Percentiles rank a stretch among this genome's conserved stretches.
phyloP scores from a whole-genome alignment of 2,113 vertebrate species.

The Setophaga kirtlandii region DNA sequence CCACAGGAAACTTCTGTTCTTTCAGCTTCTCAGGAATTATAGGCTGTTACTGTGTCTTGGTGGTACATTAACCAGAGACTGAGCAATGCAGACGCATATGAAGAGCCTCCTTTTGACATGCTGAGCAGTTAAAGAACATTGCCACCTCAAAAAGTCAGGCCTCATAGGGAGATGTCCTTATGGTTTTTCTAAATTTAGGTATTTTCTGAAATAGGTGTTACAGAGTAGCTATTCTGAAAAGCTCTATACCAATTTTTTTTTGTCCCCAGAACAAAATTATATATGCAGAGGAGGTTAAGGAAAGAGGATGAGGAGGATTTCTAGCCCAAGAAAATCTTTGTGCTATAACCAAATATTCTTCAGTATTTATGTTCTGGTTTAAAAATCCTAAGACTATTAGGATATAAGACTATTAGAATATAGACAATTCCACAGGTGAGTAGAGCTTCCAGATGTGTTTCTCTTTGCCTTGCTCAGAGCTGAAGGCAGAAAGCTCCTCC shows the following conservation, averaged over 20 bases:
- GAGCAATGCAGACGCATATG: slow-evolving; percentile 2
- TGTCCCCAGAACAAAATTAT: not conserved
- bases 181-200: not conserved
- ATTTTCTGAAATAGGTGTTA: not conserved
- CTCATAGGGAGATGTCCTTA: not conserved
- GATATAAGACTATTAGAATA: too few species aligned
- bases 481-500: not conserved
- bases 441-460: not conserved
- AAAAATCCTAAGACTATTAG: not conserved
- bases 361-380: not conserved
- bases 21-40: slow-evolving; percentile 48
- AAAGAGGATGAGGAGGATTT: not conserved
- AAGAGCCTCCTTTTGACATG: not conserved
- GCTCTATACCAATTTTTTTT: not conserved
- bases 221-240: not conserved
- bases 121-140: slow-evolving; percentile 30
- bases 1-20: slow-evolving; percentile 52
- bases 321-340: not conserved
- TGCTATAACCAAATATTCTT: not conserved
- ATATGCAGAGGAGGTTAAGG: not conserved
- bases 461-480: not conserved
- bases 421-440: not conserved
- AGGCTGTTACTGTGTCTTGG: slow-evolving; percentile 1
- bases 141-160: not conserved
- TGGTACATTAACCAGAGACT: slow-evolving; percentile 5